Evolutionary conservation across 2,113 vertebrate species (phyloP), one percentile per base, ranked within the genome.

Genomic region (Pseudorasbora parva): DNA sequence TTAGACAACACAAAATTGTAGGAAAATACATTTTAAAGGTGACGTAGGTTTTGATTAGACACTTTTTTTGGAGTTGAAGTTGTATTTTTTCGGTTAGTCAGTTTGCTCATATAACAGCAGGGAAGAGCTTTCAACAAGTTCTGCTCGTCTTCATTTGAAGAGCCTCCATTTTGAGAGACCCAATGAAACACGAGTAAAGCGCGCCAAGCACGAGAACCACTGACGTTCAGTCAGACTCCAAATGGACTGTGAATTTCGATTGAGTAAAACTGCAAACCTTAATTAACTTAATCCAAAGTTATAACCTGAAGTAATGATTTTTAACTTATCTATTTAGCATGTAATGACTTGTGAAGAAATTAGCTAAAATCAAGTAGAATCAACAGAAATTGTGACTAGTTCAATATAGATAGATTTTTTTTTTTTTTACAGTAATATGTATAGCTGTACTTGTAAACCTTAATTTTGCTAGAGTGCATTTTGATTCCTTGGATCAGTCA

Each of bases 131-230:
- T 43, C 51, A 64, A 71, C 72, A 43, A 76, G 68, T 86, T 74
- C 25, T 57, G 2, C 27, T 59, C 56, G n/a, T 64, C 43, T 79
- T 79, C 23, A 79, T 41, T 8, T 62, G 76, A 73, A 80, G 81
- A 83, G 69, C 86, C 86, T 85, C 86, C 86, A 87, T 87, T 87
- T 87, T 87, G 84, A 87, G 83, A 69, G 51, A 57, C 41, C 21
- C 25, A 49, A 25, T 75, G 80, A 71, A 21, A 75, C 21, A 14
- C 23, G 23, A 51, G 78, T 41, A 80, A 80, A 66, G 78, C 60
- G 60, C 60, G 78, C 78, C 59, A 80, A 27, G 7, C 1, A 10
- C 30, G 30, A 77, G 75, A 30, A 41, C 27, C 73, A 59, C 5
- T 21, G n/a, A 8, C 21, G 33, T 41, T 23, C 41, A 64, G 23